Evolutionary conservation across 2,888 invertebrate species (phyloP).

Genomic region (Flexamia atlantica): DNA sequence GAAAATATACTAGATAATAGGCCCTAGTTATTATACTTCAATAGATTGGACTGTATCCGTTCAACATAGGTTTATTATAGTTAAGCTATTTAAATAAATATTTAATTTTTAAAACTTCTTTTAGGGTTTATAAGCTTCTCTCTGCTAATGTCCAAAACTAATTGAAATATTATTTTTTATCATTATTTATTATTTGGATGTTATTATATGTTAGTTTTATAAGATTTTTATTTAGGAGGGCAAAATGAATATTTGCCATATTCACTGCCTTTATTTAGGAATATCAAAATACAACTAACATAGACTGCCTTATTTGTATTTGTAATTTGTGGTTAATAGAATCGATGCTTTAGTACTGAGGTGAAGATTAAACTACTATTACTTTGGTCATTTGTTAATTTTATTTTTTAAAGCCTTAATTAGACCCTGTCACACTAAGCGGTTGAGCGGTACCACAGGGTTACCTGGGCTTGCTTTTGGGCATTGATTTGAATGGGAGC

Average conservation of each 20-base stretch:
- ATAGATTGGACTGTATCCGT: neutral
- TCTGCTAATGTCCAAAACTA: neutral
- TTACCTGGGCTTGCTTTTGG: no score
- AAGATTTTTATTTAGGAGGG: no score
- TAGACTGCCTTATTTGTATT: constrained; percentile 35
- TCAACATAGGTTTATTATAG: neutral
- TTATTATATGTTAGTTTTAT: no score
- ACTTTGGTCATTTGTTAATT: no score
- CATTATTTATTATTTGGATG: no score
- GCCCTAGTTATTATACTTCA: neutral
- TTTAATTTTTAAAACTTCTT: neutral
- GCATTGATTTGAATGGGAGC: no score
- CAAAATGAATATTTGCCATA: constrained; percentile 1
- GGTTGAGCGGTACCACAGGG: no score
- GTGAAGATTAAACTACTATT: no score
- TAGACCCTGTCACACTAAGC: no score
- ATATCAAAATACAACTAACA: constrained; percentile 15
- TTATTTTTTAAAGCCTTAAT: no score
- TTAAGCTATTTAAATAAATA: neutral
- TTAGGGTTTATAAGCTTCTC: neutral
- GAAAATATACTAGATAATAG: neutral
- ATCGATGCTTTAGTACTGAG: neutral
- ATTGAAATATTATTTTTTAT: neutral
- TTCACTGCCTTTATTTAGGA: constrained; percentile 24
- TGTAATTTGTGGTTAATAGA: neutral